These are phyloP conservation scores for Calliopsis andreniformis DNA, from an alignment of 1,140 invertebrate species.

Conservation along the genomic window DNA sequence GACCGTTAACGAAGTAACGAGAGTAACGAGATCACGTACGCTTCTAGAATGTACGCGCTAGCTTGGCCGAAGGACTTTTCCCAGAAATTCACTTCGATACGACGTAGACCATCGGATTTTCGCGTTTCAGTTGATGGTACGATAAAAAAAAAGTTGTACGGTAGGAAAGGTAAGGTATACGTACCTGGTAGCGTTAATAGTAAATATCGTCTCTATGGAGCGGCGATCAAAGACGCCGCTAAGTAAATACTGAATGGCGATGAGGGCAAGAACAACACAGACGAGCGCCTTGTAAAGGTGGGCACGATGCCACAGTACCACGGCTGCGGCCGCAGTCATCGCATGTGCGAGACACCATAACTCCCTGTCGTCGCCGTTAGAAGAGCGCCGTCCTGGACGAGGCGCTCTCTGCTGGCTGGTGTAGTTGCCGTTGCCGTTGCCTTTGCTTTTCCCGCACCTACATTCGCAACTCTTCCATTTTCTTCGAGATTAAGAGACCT, in stretches of 20 bases:
- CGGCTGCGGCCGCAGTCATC: conserved; percentile 78
- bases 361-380: conserved; percentile 74
- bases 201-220: conserved; percentile 80
- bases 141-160: no score
- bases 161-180: neutral
- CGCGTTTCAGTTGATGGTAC: no score
- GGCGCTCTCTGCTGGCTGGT: conserved; percentile 30
- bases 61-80: conserved; percentile 19
- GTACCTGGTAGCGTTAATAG: conserved; percentile 78
- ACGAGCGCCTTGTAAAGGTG: conserved; percentile 79
- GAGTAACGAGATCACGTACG: conserved; percentile 40
- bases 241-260: conserved; percentile 80
- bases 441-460: neutral
- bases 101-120: no score
- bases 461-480: neutral
- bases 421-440: conserved; percentile 3
- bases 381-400: conserved; percentile 66
- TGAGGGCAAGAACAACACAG: conserved; percentile 76
- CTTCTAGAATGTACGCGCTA: neutral
- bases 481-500: neutral
- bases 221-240: conserved; percentile 78
- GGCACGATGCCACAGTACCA: conserved; percentile 80
- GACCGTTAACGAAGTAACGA: conserved; percentile 45
- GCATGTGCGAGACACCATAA: conserved; percentile 79
- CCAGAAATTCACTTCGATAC: conserved; percentile 8